Percentiles rank a stretch among this genome's conserved stretches.
Evolutionary conservation across 2,113 vertebrate species (phyloP).

Genomic region (Delphinus delphis): DNA sequence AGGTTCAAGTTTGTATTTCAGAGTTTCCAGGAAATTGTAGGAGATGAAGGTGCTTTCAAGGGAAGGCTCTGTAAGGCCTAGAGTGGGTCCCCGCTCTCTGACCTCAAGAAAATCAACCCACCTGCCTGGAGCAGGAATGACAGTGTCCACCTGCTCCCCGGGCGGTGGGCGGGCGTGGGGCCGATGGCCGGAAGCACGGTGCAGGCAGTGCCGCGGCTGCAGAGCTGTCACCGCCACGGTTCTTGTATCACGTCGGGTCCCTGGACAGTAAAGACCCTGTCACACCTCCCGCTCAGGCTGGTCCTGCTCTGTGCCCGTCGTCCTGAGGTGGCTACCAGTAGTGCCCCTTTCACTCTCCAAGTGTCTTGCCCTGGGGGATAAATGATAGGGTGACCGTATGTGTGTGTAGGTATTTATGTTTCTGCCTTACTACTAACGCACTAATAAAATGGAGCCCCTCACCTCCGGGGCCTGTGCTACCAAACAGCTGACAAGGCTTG

Average conservation of each 20-base stretch:
- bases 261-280: neutral
- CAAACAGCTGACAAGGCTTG: too few relatives aligned
- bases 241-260: accelerated
- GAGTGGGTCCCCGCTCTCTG: neutral
- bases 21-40: neutral
- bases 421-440: neutral
- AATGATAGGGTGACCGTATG: accelerated
- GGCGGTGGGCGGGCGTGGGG: accelerated
- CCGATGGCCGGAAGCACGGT: too few relatives aligned
- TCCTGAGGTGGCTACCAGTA: neutral
- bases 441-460: neutral
- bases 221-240: neutral
- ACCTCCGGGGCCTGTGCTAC: neutral
- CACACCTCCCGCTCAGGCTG: accelerated
- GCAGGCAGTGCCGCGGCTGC: accelerated
- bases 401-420: neutral
- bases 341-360: too few relatives aligned
- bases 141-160: neutral
- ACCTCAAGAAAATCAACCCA: too few relatives aligned
- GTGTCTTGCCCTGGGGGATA: neutral
- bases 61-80: accelerated
- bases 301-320: neutral
- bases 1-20: neutral
- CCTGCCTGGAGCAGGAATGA: neutral
- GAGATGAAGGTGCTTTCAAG: neutral